Percentiles rank a stretch among this genome's conserved stretches.
Conservation (phyloP, 2,888 invertebrate species). For the Drosophila imparisetae region DNA sequence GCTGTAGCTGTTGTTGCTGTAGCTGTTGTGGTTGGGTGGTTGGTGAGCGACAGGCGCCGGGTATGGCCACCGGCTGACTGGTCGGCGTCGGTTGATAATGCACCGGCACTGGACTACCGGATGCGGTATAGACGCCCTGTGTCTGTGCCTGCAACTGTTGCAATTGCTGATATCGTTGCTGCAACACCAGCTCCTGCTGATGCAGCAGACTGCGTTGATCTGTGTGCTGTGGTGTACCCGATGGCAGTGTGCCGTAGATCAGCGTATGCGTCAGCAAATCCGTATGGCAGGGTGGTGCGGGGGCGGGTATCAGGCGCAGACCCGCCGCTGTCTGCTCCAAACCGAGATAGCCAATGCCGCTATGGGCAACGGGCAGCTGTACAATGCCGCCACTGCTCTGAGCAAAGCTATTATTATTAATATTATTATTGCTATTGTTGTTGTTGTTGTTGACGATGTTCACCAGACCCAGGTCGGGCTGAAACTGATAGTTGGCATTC, state of each 20-base stretch:
- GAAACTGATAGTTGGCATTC: conserved; percentile 84
- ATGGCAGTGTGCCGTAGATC: conserved; percentile 83
- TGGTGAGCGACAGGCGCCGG: conserved; percentile 63
- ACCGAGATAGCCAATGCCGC: conserved; percentile 54
- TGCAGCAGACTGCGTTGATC: conserved; percentile 82
- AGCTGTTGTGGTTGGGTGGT: conserved; percentile 29
- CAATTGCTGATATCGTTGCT: conserved; percentile 83
- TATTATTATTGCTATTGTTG: conserved; percentile 40
- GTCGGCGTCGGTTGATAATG: conserved; percentile 51
- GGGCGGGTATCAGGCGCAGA: conserved; percentile 56
- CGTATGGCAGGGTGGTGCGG: conserved; percentile 58
- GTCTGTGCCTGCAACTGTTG: conserved; percentile 84
- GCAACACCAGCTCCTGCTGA: conserved; percentile 83
- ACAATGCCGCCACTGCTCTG: conserved; percentile 49
- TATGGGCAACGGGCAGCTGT: conserved; percentile 62
- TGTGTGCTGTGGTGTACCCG: conserved; percentile 75
- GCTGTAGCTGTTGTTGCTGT: conserved; percentile 13
- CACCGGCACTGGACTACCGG: conserved; percentile 63
- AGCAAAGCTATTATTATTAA: conserved; percentile 26
- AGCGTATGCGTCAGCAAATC: conserved; percentile 83
- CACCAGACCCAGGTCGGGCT: conserved; percentile 84
- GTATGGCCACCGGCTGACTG: conserved; percentile 70
- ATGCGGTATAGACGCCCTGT: conserved; percentile 77
- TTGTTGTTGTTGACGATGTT: conserved; percentile 79
- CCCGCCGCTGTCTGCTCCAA: conserved; percentile 70